phyloP scores from a whole-genome alignment of 2,797 vertebrate genomes.

The Tokudaia tokunoshimensis region DNA sequence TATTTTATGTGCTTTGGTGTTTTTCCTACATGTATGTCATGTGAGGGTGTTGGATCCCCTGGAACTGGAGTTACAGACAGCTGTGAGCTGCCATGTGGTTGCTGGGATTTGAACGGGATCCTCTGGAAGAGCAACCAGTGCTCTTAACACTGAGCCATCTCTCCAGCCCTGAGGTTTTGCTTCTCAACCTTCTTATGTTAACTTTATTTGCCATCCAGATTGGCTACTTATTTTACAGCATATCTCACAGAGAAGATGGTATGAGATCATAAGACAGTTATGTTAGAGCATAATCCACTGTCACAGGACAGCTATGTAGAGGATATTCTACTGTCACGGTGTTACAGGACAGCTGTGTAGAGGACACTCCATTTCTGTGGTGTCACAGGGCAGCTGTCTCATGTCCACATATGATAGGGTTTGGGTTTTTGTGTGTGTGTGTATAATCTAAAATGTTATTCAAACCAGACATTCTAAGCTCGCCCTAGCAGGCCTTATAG shows the following conservation, averaged over 20 bases:
- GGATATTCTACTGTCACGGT: background rate
- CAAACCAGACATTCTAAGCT: conserved; percentile 8
- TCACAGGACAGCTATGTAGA: background rate
- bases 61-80: too few species aligned
- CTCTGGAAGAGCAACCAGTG: too few species aligned
- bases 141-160: too few species aligned
- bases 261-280: background rate
- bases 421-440: conserved; percentile 50
- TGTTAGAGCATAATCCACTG: background rate
- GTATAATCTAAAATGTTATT: conserved; percentile 3
- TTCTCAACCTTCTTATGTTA: conserved; percentile 1
- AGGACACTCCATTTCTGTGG: too few species aligned
- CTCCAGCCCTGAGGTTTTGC: conserved; percentile 29
- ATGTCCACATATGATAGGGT: background rate
- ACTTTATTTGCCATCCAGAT: conserved; percentile 28
- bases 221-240: conserved; percentile 42
- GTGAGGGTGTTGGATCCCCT: too few species aligned
- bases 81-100: too few species aligned
- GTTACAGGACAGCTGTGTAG: background rate
- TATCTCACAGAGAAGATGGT: conserved; percentile 45
- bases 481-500: background rate
- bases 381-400: background rate
- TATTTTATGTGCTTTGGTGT: too few species aligned
- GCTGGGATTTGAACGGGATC: too few species aligned
- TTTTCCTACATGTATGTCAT: too few species aligned